Percentiles rank a stretch among this genome's conserved stretches.
Conservation (phyloP, 2,888 invertebrate species). For the Hypomecis punctinalis region DNA sequence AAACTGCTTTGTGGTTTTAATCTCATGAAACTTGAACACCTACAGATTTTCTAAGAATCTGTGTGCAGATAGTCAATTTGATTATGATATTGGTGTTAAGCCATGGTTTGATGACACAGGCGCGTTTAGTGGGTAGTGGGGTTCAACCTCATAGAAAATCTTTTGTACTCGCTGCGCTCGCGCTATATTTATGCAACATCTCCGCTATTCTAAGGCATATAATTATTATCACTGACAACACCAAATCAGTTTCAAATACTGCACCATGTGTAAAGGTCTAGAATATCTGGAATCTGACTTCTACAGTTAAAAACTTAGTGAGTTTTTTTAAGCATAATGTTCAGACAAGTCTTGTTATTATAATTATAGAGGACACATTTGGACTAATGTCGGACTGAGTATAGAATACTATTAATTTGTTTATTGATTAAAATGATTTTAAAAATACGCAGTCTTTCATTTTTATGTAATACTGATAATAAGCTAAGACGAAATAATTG, state of each 20-base stretch:
- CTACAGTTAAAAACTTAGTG: conserved; percentile 16
- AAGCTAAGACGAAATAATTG: too few species aligned
- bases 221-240: not conserved
- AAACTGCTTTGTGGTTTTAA: not conserved
- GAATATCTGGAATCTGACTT: not conserved
- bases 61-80: too few species aligned
- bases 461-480: not conserved
- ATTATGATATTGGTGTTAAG: not conserved
- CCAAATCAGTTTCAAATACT: not conserved
- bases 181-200: too few species aligned
- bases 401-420: conserved; percentile 77
- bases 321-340: conserved; percentile 59
- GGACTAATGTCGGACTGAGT: conserved; percentile 78
- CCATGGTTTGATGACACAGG: not conserved
- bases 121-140: too few species aligned
- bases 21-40: not conserved
- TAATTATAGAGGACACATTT: conserved; percentile 72
- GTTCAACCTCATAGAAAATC: too few species aligned
- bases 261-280: conserved; percentile 4
- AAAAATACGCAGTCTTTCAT: conserved; percentile 36
- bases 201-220: too few species aligned
- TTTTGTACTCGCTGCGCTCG: too few species aligned
- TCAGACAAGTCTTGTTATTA: conserved; percentile 63
- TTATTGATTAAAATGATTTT: conserved; percentile 73
- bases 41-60: too few species aligned